Base-by-base conservation (phyloP, 2,113 vertebrate species). In the Chamaea fasciata region DNA sequence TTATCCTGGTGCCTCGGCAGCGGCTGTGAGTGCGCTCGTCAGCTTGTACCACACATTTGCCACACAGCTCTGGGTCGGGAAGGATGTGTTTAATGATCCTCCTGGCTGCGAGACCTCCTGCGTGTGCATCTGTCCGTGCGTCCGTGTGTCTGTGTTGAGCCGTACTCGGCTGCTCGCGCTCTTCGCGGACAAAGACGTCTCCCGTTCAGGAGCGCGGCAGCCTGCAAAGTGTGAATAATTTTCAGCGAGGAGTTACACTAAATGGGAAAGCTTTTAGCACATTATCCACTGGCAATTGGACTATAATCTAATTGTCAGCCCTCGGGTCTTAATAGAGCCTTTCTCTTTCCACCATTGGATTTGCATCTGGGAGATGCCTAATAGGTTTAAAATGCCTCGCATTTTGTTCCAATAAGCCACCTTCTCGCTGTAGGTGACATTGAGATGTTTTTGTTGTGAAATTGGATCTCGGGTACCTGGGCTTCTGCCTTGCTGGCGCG, bases 181-280 rank as follows among this genome's bases (percentile, higher is more conserved):
- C 77, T 79, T 57, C 22, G 23, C 9, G 75, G 77, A 33, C 94
- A 93, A 91, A 96, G 74, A 9, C 39, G 14, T 39, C 70, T 92
- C 60, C 64, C 19, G 24, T 35, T 46, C 89, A 24, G 93, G 70
- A 89, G 80, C 31, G 90, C 92, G 88, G 95, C 63, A 97, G 98
- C 97, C 98, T 95, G 96, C 97, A 97, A 98, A 98, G 98, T 99
- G 98, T 98, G 98, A 99, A 99, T 99, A 98, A 98, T 98, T 98
- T 98, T 98, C 98, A 94, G 98, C 76, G 97, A 98, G 98, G 98
- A 98, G 97, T 98, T 97, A 98, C 96, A 97, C 97, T 98, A 95
- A 98, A 97, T 98, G 98, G 98, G 98, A 98, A 99, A 99, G 98
- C 99, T 99, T 99, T 99, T 99, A 99, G 98, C 99, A 99, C 98